Conservation (phyloP, 2,113 vertebrate genomes). For the Perca schrenkii region DNA sequence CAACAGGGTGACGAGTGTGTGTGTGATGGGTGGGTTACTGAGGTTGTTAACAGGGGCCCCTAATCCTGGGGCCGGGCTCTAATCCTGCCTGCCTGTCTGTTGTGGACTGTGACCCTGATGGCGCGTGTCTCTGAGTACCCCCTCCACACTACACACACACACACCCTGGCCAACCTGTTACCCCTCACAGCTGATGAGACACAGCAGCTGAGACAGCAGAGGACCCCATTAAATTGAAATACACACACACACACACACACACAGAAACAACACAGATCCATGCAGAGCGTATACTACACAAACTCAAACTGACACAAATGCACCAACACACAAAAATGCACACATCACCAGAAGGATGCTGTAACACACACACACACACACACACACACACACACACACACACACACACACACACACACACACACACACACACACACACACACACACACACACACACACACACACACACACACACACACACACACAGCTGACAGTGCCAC, state of each 20-base stretch:
- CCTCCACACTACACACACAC: constrained; percentile 3
- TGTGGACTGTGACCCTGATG: constrained; percentile 77
- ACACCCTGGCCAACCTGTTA: constrained; percentile 14
- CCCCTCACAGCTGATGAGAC: constrained; percentile 73
- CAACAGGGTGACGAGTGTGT: constrained; percentile 7
- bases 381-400: constrained; percentile 38
- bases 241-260: constrained; percentile 29
- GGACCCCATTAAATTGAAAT: constrained; percentile 53
- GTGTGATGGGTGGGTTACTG: constrained; percentile 50
- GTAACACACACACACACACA: constrained; percentile 17
- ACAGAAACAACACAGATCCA: constrained; percentile 30
- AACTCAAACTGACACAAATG: constrained; percentile 34
- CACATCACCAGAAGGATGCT: constrained; percentile 30
- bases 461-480: constrained; percentile 49
- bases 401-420: neutral
- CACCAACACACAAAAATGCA: constrained; percentile 2
- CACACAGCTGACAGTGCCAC: constrained; percentile 78
- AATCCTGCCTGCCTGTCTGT: constrained; percentile 77
- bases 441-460: constrained; percentile 64
- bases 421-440: constrained; percentile 50
- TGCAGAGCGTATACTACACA: constrained; percentile 22
- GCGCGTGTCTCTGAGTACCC: constrained; percentile 73
- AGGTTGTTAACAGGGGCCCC: constrained; percentile 79
- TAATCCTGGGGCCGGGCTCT: constrained; percentile 78
- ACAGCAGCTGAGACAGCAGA: constrained; percentile 75